Evolutionary conservation across 2,113 vertebrate species (phyloP).

Genomic region (Eudyptes chrysolophus): DNA sequence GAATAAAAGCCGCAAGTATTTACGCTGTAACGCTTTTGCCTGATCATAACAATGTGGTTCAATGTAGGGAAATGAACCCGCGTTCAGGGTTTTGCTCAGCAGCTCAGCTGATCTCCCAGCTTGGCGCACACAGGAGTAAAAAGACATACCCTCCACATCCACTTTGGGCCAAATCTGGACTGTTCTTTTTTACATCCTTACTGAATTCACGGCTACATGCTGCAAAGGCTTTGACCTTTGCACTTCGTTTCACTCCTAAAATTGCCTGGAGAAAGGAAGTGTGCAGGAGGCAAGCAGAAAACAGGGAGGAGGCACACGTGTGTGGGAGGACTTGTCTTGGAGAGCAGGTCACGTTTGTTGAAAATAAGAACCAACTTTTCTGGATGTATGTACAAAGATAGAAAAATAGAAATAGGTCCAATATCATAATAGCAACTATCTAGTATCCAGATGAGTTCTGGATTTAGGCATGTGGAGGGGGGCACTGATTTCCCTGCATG

Average conservation of each 20-base stretch:
- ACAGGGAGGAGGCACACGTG: neutral
- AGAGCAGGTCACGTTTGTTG: neutral
- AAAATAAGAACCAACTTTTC: neutral
- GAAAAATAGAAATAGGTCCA: neutral
- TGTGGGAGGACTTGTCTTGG: neutral
- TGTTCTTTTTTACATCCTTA: neutral
- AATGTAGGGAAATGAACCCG: neutral
- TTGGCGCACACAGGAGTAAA: neutral
- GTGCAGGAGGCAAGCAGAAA: constrained; percentile 31
- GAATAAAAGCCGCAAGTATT: neutral
- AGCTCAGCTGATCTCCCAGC: neutral
- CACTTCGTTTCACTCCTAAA: constrained; percentile 24
- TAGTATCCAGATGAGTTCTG: neutral
- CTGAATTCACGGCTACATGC: neutral
- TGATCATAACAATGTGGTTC: neutral
- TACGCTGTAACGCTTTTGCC: neutral
- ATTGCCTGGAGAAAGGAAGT: constrained; percentile 53
- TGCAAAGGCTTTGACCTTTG: constrained; percentile 33
- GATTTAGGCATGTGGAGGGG: neutral
- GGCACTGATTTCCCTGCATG: neutral
- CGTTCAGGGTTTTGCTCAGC: neutral
- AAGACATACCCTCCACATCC: neutral
- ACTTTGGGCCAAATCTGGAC: neutral
- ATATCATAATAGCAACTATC: neutral
- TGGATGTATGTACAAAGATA: neutral